Percentiles rank a stretch among this genome's conserved stretches.
Conservation (phyloP, 2,797 vertebrate species). For the Cuculus canorus region DNA sequence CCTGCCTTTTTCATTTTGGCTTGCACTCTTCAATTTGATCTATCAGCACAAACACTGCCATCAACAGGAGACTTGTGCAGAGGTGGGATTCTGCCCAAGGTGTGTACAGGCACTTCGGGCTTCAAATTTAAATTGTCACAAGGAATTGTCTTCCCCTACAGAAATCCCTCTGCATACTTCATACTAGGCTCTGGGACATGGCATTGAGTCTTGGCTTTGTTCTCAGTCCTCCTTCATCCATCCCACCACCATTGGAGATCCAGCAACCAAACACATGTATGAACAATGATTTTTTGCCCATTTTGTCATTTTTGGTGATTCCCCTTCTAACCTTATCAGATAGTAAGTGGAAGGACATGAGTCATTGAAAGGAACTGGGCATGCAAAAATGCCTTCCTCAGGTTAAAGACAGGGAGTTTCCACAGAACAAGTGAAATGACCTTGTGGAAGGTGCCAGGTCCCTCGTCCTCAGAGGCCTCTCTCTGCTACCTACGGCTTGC, state of each 20-base stretch:
- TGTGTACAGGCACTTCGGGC: not conserved
- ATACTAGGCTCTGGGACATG: not conserved
- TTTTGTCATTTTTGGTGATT: not conserved
- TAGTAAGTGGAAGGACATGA: not conserved
- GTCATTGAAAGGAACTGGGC: not conserved
- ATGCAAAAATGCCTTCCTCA: not conserved
- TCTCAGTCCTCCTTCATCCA: not conserved
- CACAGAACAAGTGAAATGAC: not conserved
- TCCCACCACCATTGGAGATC: accelerated
- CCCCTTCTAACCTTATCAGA: not conserved
- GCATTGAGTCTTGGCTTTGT: not conserved
- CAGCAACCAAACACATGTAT: accelerated
- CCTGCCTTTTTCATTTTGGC: not conserved
- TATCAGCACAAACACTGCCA: not conserved
- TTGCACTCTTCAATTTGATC: not conserved
- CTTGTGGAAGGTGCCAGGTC: accelerated
- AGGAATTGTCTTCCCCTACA: not conserved
- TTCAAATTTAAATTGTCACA: not conserved
- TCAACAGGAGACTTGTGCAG: not conserved
- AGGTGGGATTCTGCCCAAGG: not conserved
- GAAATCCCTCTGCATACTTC: not conserved
- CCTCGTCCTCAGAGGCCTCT: not conserved
- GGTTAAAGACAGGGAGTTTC: not conserved
- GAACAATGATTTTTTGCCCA: not conserved
- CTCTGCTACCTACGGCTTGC: accelerated